These are phyloP conservation scores for Brachionus sp. DNA, from an alignment of 1,140 invertebrate genomes.

Conservation along the genomic window DNA sequence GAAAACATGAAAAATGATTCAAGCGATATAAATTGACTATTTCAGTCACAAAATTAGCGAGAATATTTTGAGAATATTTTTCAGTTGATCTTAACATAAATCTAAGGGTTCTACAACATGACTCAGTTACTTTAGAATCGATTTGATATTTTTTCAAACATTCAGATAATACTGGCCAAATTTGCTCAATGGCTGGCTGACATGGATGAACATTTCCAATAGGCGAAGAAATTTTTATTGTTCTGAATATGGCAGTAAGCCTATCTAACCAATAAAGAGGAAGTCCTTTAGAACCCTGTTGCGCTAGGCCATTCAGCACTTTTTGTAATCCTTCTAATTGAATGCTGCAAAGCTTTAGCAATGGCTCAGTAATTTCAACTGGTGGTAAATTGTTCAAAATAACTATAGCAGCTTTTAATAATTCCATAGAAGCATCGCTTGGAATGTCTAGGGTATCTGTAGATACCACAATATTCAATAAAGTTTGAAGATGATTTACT, in stretches of 20 bases:
- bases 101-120: constrained; percentile 68
- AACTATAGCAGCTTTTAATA: constrained; percentile 73
- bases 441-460: constrained; percentile 75
- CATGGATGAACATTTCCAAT: constrained; percentile 68
- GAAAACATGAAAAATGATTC: constrained; percentile 85
- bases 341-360: constrained; percentile 51
- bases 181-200: constrained; percentile 68
- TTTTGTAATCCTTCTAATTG: constrained; percentile 51
- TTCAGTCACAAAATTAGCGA: not conserved
- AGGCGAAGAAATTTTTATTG: constrained; percentile 43
- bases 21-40: constrained; percentile 77
- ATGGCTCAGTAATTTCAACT: constrained; percentile 61
- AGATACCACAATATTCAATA: constrained; percentile 75
- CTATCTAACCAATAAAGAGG: constrained; percentile 89
- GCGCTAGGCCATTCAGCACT: constrained; percentile 49
- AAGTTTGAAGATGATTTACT: constrained; percentile 71
- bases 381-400: constrained; percentile 68
- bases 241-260: constrained; percentile 76
- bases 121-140: constrained; percentile 83
- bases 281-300: constrained; percentile 48
- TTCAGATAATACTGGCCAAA: constrained; percentile 79
- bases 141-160: constrained; percentile 72
- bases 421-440: constrained; percentile 73
- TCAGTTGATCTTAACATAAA: constrained; percentile 9
- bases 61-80: constrained; percentile 27